These are phyloP conservation scores for Rallus crepitans DNA, from an alignment of 2,797 vertebrate species.

Conservation along the genomic window DNA sequence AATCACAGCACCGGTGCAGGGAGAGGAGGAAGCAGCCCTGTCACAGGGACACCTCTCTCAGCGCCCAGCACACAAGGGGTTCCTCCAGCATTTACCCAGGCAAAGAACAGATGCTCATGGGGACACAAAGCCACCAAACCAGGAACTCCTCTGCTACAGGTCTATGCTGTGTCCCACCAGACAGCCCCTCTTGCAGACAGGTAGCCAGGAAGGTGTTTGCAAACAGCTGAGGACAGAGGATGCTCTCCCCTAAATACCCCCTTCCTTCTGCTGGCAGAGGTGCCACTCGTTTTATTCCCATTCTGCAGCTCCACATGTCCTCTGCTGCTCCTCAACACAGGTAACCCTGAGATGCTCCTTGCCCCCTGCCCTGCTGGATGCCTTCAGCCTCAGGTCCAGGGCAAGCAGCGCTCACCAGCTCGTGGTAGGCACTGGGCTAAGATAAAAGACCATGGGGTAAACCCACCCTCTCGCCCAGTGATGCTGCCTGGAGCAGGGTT, in stretches of 20 bases:
- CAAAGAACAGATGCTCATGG: neutral
- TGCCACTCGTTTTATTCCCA: neutral
- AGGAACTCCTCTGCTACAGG: neutral
- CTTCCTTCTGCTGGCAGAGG: neutral
- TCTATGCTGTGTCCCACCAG: neutral
- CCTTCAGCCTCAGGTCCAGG: neutral
- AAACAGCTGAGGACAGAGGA: neutral
- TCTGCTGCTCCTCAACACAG: neutral
- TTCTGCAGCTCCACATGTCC: rapidly evolving
- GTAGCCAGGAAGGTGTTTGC: neutral
- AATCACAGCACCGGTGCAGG: rapidly evolving
- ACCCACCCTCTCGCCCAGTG: neutral
- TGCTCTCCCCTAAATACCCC: neutral
- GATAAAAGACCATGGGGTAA: neutral
- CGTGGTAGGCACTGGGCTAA: rapidly evolving
- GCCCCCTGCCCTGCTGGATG: rapidly evolving
- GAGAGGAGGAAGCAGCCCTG: neutral
- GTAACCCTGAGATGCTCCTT: neutral
- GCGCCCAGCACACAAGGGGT: neutral
- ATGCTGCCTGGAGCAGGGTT: neutral
- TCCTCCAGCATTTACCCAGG: neutral
- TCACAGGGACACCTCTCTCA: neutral
- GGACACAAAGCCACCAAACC: neutral
- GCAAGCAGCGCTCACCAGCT: rapidly evolving
- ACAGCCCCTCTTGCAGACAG: neutral